These are phyloP conservation scores for Melinaea menophilus DNA, from an alignment of 2,888 invertebrate genomes.

Conservation along the genomic window DNA sequence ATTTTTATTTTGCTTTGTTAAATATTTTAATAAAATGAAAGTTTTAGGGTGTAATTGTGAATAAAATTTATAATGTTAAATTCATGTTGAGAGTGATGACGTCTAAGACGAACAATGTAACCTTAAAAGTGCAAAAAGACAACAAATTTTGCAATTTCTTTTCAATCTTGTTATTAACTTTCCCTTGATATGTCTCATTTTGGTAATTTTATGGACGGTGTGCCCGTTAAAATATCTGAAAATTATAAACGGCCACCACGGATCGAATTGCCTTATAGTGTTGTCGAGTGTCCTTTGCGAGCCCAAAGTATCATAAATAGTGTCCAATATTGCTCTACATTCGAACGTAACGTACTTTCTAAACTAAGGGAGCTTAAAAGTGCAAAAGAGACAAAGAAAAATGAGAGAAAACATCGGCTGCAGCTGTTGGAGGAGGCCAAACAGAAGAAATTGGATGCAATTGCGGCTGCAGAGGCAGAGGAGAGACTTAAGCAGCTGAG, in stretches of 20 bases:
- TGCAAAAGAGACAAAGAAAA: slow-evolving; percentile 79
- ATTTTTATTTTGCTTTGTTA: slow-evolving; percentile 26
- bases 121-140: slow-evolving; percentile 66
- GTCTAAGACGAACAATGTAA: slow-evolving; percentile 69
- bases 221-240: slow-evolving; percentile 93
- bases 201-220: slow-evolving; percentile 86
- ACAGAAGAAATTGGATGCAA: slow-evolving; percentile 73
- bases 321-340: slow-evolving; percentile 80
- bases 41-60: slow-evolving; percentile 22
- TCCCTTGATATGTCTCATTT: slow-evolving; percentile 72
- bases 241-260: slow-evolving; percentile 88
- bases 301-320: slow-evolving; percentile 61
- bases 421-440: slow-evolving; percentile 78
- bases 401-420: slow-evolving; percentile 79
- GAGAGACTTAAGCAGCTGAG: slow-evolving; percentile 77
- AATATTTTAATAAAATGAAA: slow-evolving; percentile 42
- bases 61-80: slow-evolving; percentile 36
- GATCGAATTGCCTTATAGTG: slow-evolving; percentile 73
- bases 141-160: slow-evolving; percentile 68
- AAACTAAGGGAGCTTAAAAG: slow-evolving; percentile 85
- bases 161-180: slow-evolving; percentile 50
- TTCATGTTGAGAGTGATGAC: slow-evolving; percentile 59
- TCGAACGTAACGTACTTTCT: slow-evolving; percentile 84
- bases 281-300: slow-evolving; percentile 54
- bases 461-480: slow-evolving; percentile 69